These are phyloP conservation scores for Pristionchus maxplancki DNA, from an alignment of 2,888 invertebrate genomes.

Conservation along the genomic window DNA sequence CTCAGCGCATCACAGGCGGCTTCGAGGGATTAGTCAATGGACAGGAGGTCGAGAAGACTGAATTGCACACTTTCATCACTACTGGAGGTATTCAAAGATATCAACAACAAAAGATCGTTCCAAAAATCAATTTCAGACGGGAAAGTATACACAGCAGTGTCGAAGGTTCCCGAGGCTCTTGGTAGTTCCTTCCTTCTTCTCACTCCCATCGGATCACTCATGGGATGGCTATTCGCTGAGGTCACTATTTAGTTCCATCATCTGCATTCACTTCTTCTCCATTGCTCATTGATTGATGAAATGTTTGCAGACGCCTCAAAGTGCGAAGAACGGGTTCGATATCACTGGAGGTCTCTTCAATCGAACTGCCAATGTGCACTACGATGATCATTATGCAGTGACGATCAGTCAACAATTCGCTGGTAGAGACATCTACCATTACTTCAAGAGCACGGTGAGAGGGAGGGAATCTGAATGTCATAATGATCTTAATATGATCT, in stretches of 20 bases:
- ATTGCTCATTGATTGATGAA: background rate
- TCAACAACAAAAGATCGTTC: constrained; percentile 82
- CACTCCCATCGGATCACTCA: constrained; percentile 87
- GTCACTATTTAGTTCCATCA: too few relatives aligned
- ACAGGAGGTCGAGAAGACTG: constrained; percentile 84
- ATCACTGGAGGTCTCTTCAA: constrained; percentile 88
- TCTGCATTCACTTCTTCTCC: background rate
- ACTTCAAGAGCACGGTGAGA: constrained; percentile 76
- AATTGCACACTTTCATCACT: constrained; percentile 93
- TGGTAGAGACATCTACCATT: constrained; percentile 80
- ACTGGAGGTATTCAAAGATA: constrained; percentile 57
- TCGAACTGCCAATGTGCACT: constrained; percentile 81
- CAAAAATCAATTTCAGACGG: constrained; percentile 83
- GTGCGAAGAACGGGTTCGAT: constrained; percentile 91
- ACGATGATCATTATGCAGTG: constrained; percentile 82
- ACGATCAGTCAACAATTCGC: constrained; percentile 85
- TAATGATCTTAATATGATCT: background rate
- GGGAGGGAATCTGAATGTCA: background rate
- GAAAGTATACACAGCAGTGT: constrained; percentile 90
- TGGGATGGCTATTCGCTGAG: constrained; percentile 93
- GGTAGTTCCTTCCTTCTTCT: constrained; percentile 90
- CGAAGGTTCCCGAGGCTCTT: constrained; percentile 84
- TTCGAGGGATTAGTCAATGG: constrained; percentile 90
- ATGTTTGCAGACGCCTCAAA: constrained; percentile 79
- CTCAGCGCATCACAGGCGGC: constrained; percentile 91